Conservation (phyloP, 2,797 vertebrate genomes). For the Bucorvus abyssinicus region DNA sequence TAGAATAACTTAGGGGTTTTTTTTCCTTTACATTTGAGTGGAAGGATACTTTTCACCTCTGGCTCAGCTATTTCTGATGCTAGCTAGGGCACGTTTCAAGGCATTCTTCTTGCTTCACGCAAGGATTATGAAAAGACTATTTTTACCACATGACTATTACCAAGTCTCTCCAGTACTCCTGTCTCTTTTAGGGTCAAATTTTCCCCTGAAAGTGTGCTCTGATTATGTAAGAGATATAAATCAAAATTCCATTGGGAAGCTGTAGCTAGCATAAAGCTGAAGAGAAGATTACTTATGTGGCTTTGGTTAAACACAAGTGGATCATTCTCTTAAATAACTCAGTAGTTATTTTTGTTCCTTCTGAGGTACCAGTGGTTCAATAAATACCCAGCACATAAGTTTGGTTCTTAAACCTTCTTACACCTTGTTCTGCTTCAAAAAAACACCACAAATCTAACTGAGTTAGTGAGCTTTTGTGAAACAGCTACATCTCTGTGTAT, state of each 20-base stretch:
- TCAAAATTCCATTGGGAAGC: background rate
- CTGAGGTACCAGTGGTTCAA: background rate
- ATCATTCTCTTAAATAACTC: background rate
- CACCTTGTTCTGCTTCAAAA: background rate
- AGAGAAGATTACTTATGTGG: background rate
- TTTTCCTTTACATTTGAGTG: background rate
- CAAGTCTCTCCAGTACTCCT: background rate
- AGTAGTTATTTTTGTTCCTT: background rate
- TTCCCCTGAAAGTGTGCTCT: background rate
- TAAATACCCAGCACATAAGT: background rate
- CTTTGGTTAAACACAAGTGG: background rate
- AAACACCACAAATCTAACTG: background rate
- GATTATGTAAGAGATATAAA: slow-evolving; percentile 20
- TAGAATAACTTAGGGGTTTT: background rate
- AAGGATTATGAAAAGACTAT: slow-evolving; percentile 21
- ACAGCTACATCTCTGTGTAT: background rate
- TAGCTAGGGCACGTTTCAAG: slow-evolving; percentile 2
- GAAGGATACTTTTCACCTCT: slow-evolving; percentile 14
- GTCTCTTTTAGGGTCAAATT: background rate
- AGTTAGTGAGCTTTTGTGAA: background rate
- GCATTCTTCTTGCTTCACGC: background rate
- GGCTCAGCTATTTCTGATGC: background rate
- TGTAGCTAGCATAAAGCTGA: background rate
- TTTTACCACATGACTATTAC: slow-evolving; percentile 31
- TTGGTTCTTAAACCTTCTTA: background rate